phyloP scores from a whole-genome alignment of 2,888 invertebrate species.

The Nesidiocoris tenuis region DNA sequence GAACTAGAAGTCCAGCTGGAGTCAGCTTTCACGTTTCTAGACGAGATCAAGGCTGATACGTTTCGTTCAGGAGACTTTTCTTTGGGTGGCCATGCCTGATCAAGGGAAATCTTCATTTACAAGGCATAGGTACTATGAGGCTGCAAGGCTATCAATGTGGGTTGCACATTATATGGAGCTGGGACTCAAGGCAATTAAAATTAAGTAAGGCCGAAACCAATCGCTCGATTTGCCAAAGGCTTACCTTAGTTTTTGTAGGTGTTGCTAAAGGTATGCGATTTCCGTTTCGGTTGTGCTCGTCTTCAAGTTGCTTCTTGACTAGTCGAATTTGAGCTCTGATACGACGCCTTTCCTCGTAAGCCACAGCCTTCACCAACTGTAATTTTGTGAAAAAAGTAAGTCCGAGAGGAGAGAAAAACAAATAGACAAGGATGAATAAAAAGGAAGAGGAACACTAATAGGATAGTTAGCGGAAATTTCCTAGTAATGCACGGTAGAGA shows the following conservation, averaged over 20 bases:
- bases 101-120: no score
- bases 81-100: conserved; percentile 22
- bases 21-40: conserved; percentile 7
- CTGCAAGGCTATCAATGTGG: background rate
- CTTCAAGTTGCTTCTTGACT: conserved; percentile 63
- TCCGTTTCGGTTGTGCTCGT: conserved; percentile 45
- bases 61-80: conserved; percentile 14
- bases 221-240: no score
- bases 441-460: no score
- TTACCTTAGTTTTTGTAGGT: conserved; percentile 20
- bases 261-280: conserved; percentile 8
- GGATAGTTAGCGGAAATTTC: no score
- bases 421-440: no score
- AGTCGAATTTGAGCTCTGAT: conserved; percentile 75
- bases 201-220: no score
- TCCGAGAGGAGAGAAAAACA: no score
- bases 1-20: background rate
- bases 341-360: conserved; percentile 74
- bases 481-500: no score
- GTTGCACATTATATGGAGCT: background rate
- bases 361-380: conserved; percentile 71
- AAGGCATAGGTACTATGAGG: background rate
- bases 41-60: background rate
- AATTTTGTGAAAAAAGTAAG: no score
- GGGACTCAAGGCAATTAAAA: no score